phyloP scores from a whole-genome alignment of 2,797 vertebrate genomes.

The Amblyraja radiata region DNA sequence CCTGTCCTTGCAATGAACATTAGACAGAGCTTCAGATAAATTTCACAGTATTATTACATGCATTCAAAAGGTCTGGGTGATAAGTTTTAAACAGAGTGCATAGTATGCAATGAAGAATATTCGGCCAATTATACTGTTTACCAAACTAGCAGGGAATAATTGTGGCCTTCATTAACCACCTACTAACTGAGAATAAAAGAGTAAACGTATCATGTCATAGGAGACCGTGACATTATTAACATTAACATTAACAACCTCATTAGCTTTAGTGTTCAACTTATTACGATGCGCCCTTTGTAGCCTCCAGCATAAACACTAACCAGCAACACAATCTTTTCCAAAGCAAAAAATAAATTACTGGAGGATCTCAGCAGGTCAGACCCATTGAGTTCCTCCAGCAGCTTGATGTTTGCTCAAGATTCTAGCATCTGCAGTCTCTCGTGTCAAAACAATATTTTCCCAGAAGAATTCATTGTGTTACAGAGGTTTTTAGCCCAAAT shows the following conservation, averaged over 20 bases:
- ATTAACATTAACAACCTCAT: neutral
- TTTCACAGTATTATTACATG: neutral
- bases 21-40: neutral
- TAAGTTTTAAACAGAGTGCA: neutral
- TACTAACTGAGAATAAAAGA: constrained; percentile 13
- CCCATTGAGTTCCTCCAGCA: too few relatives aligned
- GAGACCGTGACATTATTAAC: neutral
- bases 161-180: neutral
- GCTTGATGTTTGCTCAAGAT: too few relatives aligned
- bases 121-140: neutral
- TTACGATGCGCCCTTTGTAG: neutral
- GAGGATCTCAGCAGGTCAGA: too few relatives aligned
- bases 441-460: neutral
- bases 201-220: neutral
- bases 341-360: too few relatives aligned
- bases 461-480: neutral
- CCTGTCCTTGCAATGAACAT: too few relatives aligned
- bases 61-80: neutral
- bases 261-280: too few relatives aligned
- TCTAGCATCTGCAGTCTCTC: too few relatives aligned
- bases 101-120: neutral
- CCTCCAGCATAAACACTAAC: neutral
- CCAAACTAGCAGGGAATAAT: neutral
- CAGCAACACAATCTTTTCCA: neutral
- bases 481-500: neutral